Evolutionary conservation across 2,888 invertebrate genomes (phyloP).

Genomic region (Latrodectus elegans): DNA sequence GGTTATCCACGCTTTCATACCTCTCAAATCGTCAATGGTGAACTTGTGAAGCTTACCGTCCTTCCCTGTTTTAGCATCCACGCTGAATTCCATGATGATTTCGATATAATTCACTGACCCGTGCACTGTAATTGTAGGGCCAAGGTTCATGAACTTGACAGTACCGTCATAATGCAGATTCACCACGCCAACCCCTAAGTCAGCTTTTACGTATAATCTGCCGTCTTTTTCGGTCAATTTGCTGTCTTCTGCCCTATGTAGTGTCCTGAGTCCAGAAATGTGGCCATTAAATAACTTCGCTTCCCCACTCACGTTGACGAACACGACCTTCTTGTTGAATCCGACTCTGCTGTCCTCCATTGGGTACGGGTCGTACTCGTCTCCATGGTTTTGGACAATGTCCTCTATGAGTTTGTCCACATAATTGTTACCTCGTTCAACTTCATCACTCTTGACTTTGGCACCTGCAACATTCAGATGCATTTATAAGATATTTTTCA

Average conservation of each 20-base stretch:
- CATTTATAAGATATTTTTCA: too few relatives aligned
- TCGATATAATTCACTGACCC: constrained; percentile 31
- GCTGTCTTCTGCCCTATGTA: constrained; percentile 28
- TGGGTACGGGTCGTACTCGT: constrained; percentile 42
- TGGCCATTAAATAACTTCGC: constrained; percentile 21
- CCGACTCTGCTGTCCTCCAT: constrained; percentile 16
- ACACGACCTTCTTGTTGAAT: constrained; percentile 21
- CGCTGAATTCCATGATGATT: constrained; percentile 32
- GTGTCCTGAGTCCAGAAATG: constrained; percentile 22
- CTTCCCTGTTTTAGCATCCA: constrained; percentile 29
- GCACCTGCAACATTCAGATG: background rate
- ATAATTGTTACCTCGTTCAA: constrained; percentile 23
- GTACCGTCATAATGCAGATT: constrained; percentile 28
- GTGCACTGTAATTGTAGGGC: constrained; percentile 18
- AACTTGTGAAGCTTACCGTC: constrained; percentile 27
- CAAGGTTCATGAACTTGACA: constrained; percentile 30
- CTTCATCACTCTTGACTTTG: background rate
- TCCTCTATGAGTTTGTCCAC: constrained; percentile 18
- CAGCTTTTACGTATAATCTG: constrained; percentile 6
- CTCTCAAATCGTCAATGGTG: constrained; percentile 26
- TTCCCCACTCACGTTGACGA: constrained; percentile 26
- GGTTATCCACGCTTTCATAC: constrained; percentile 19
- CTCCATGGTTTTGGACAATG: constrained; percentile 3
- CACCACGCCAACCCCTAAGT: constrained; percentile 27
- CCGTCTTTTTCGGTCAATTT: constrained; percentile 7